Evolutionary conservation across 2,113 vertebrate genomes (phyloP).

Genomic region (Ranitomeya variabilis): DNA sequence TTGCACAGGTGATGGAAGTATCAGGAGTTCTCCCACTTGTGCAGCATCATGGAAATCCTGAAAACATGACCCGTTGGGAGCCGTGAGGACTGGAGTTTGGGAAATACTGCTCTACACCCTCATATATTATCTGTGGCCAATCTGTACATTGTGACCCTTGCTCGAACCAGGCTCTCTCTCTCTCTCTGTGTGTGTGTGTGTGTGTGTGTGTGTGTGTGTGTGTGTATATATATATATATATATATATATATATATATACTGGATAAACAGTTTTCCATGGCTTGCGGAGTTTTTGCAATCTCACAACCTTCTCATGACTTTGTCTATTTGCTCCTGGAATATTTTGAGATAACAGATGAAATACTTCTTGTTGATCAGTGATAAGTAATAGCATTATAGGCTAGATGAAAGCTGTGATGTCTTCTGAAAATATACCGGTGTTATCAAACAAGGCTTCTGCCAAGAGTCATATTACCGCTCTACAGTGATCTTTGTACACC

Average conservation of each 20-base stretch:
- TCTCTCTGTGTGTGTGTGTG: too few species aligned
- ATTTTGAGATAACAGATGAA: background rate
- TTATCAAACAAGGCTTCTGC: constrained; percentile 2
- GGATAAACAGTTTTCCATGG: background rate
- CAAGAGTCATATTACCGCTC: background rate
- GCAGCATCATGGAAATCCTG: too few species aligned
- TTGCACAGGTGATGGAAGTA: too few species aligned
- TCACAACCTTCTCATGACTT: background rate
- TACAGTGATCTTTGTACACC: background rate
- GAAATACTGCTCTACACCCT: too few species aligned
- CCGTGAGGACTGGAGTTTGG: too few species aligned
- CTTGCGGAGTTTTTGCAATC: background rate
- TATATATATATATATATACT: background rate
- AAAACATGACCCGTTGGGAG: too few species aligned
- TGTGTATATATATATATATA: too few species aligned
- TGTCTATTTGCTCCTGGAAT: background rate
- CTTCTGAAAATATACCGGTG: constrained; percentile 29
- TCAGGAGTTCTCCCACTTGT: too few species aligned
- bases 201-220: too few species aligned
- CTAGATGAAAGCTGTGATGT: constrained; percentile 2
- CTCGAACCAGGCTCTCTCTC: too few species aligned
- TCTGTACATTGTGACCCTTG: too few species aligned
- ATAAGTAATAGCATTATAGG: background rate
- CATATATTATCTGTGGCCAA: too few species aligned
- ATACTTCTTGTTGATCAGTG: background rate